A percentile compares a stretch with the other conserved stretches of the same genome.
phyloP scores from a whole-genome alignment of 2,888 invertebrate genomes.

The Coenonympha arcania region DNA sequence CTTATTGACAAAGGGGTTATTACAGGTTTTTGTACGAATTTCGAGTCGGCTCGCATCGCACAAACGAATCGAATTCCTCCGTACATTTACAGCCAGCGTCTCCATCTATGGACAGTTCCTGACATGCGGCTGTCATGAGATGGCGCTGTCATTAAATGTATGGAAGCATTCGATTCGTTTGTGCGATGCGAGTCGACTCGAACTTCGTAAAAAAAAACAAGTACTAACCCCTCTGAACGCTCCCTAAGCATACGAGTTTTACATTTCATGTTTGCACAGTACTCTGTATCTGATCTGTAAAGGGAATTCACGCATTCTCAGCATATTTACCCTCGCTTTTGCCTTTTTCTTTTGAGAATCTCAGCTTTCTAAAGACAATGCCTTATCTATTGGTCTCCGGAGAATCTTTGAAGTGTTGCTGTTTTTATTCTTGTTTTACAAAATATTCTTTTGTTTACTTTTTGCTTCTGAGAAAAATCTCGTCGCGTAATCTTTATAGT shows the following conservation, averaged over 20 bases:
- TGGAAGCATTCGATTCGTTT: too few relatives aligned
- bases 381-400: conserved; percentile 12
- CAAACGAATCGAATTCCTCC: too few relatives aligned
- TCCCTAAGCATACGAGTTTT: conserved; percentile 10
- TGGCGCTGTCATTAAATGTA: too few relatives aligned
- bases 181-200: too few relatives aligned
- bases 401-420: conserved; percentile 8
- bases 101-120: too few relatives aligned
- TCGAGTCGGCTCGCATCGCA: too few relatives aligned
- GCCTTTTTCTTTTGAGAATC: conserved; percentile 13
- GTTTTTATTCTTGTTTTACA: conserved; percentile 9
- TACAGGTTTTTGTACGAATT: too few relatives aligned
- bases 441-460: conserved; percentile 12
- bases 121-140: too few relatives aligned
- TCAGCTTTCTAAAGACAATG: conserved; percentile 11
- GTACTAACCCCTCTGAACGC: too few relatives aligned
- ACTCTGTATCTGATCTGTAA: conserved; percentile 13
- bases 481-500: neutral
- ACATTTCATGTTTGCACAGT: conserved; percentile 10
- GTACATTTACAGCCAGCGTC: too few relatives aligned
- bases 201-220: too few relatives aligned
- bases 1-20: too few relatives aligned
- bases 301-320: conserved; percentile 15
- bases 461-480: conserved; percentile 1
- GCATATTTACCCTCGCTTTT: conserved; percentile 12